Evolutionary conservation across 1,140 invertebrate genomes (phyloP), one percentile per base, ranked within the genome.

Genomic region (Apolygus lucorum): DNA sequence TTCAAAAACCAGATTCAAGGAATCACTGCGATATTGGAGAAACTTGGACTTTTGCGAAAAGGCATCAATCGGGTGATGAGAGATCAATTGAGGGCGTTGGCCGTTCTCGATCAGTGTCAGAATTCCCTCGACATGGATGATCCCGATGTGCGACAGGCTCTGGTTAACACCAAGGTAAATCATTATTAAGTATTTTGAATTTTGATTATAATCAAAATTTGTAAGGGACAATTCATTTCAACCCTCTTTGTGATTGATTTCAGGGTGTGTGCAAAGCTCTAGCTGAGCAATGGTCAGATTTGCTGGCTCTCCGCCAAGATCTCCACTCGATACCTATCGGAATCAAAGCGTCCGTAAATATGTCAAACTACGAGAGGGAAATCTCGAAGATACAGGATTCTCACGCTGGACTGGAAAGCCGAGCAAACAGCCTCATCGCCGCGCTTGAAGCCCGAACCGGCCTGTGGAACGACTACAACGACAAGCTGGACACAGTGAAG

Each of bases 1-100:
- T 83, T 92, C 68, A 78, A 82, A 4, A 89, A 91, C 77, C 90
- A 93, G 77, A 76, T 91, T 0, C 88, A 91, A 75, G 82, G 86
- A 2, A 87, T 87, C 2, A 79, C 85, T 63, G 75, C 88, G 14
- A 77, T 92, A 1, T 84, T 86, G 25, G 89, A 91, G 73, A 85
- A 87, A 69, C 82, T 92, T 17, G 84, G 85, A 63, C 80, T 84
- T 65, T 84, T 91, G 0, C 84, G 88, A 76, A 82, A 83, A n/a
- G 88, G 88, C 24, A 82, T 90, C 1, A 78, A 79, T 0, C 82
- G 86, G 49, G 83, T 88, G 11, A 82, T 84, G 49, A 86, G 87
- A 73, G 83, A 84, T 34, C 88, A 91, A 75, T 79, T 84, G 0
- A 84, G 85, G 63, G 82, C 72, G 13, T 11, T 59, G 14, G 68